These are phyloP conservation scores for Cynopterus sphinx DNA, from an alignment of 2,797 vertebrate genomes.

Conservation along the genomic window DNA sequence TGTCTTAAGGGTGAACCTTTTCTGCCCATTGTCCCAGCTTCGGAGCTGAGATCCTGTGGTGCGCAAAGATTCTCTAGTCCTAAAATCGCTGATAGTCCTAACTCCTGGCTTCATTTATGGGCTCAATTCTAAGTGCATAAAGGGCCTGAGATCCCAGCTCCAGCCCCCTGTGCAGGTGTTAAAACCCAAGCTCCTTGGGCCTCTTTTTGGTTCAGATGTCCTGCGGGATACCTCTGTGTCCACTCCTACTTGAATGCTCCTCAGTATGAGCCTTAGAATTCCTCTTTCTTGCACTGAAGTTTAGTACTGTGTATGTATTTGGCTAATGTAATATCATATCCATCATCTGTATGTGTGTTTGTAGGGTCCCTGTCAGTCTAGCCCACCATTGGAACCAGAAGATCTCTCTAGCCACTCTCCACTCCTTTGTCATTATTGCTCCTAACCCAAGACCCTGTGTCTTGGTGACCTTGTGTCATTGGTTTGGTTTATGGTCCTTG, in stretches of 20 bases:
- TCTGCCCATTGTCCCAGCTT: background rate
- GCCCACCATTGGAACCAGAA: background rate
- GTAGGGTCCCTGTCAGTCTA: too few species aligned
- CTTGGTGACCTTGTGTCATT: rapidly evolving
- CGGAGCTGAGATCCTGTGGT: background rate
- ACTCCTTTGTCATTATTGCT: background rate
- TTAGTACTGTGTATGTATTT: background rate
- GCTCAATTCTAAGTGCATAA: background rate
- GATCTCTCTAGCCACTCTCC: background rate
- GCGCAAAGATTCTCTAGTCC: background rate
- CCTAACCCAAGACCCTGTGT: rapidly evolving
- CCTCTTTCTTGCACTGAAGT: background rate
- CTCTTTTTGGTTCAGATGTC: background rate
- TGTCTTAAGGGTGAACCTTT: background rate
- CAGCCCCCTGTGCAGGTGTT: background rate
- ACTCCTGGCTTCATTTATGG: background rate
- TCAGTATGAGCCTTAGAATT: too few species aligned
- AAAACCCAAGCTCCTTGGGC: background rate
- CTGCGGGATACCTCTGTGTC: rapidly evolving
- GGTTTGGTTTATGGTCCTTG: background rate
- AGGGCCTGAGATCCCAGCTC: background rate
- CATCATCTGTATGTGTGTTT: background rate
- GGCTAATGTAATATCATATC: background rate
- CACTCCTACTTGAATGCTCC: background rate
- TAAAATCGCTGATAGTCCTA: background rate